A percentile compares a stretch with the other conserved stretches of the same genome.
These are phyloP conservation scores for Drosophila merina DNA, from an alignment of 2,888 invertebrate genomes.

Conservation along the genomic window DNA sequence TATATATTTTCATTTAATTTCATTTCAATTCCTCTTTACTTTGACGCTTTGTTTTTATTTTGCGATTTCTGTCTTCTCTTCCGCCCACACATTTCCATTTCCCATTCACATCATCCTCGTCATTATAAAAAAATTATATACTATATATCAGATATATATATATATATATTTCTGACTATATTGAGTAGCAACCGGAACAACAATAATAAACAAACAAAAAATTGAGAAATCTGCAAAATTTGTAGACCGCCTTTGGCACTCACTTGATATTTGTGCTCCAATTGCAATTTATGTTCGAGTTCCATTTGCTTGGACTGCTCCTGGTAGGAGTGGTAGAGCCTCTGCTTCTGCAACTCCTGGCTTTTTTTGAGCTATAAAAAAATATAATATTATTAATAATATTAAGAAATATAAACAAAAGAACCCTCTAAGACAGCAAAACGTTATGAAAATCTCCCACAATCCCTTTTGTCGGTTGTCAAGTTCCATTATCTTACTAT, in stretches of 20 bases:
- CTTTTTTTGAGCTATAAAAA: conserved; percentile 93
- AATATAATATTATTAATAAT: background rate
- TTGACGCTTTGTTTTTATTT: conserved; percentile 26
- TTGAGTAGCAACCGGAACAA: conserved; percentile 5
- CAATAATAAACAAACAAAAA: background rate
- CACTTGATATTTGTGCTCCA: conserved; percentile 95
- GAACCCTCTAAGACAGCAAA: no score
- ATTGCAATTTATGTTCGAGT: conserved; percentile 95
- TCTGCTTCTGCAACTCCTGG: conserved; percentile 96
- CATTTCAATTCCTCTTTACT: conserved; percentile 34
- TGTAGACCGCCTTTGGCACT: conserved; percentile 53
- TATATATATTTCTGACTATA: background rate
- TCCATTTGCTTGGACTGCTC: conserved; percentile 95
- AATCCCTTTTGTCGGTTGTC: background rate
- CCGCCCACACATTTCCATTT: conserved; percentile 51
- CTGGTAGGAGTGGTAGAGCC: conserved; percentile 95
- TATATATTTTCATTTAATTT: conserved; percentile 17
- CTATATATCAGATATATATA: background rate
- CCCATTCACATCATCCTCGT: conserved; percentile 14
- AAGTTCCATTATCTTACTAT: conserved; percentile 4
- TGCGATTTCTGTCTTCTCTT: conserved; percentile 27
- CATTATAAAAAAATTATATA: conserved; percentile 7
- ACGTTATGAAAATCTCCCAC: no score
- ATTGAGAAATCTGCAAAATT: background rate
- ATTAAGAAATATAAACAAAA: background rate